Evolutionary conservation across 2,113 vertebrate species (phyloP), one percentile per base, ranked within the genome.

Genomic region (Hepsetus odoe): DNA sequence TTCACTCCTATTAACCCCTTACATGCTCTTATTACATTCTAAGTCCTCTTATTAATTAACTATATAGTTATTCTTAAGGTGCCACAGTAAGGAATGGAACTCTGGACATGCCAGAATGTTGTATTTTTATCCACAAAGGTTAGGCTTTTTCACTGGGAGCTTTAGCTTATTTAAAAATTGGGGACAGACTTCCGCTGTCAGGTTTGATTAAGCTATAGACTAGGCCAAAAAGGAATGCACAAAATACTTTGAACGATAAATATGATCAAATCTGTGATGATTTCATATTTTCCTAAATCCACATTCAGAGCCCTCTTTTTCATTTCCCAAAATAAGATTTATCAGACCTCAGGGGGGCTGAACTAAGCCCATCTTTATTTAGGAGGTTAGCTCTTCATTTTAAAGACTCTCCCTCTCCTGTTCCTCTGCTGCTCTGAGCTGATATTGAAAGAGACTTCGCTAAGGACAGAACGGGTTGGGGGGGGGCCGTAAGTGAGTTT

Each of bases 371-470:
- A 69, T 64, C 78, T 77, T 68, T 77, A 83, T 77, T 77, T 76
- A 73, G 40, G 20, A 59, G 53, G 83, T 80, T 81, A 86, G 87
- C 84, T 87, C 83, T 74, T 85, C 74, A 90, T 90, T 92, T 91
- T 88, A 83, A 75, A 76, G 74, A 86, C 89, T 90, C 89, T 90
- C 86, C 83, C 42, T 85, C 88, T 85, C 74, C 58, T 84, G 87
- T 86, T 83, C 86, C 83, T 80, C 88, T 85, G 80, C 87, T 79
- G 90, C 86, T 89, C 85, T 87, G 62, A 80, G 88, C 86, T 86
- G 79, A 90, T 91, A 91, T 91, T 90, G 87, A 88, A 87, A 89
- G 82, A 88, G 90, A 91, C 91, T 88, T 83, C 32, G 66, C 77
- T 73, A 64, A 38, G 69, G 78, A 67, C 74, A 51, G 69, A 77